Evolutionary conservation across 2,113 vertebrate species (phyloP).

Genomic region (Condylura cristata): DNA sequence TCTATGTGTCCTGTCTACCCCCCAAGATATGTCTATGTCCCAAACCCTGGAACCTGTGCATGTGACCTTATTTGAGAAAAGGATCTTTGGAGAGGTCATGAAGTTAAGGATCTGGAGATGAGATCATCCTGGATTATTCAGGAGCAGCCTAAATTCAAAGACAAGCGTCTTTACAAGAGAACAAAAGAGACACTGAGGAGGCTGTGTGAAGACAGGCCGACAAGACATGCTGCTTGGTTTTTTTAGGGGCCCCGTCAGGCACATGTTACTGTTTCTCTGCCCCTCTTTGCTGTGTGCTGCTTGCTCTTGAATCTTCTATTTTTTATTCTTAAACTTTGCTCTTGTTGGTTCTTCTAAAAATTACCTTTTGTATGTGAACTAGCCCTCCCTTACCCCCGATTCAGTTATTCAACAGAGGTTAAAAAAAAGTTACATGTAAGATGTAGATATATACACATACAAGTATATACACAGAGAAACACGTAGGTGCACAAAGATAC

Average conservation of each 20-base stretch:
- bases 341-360: not conserved
- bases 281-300: not conserved
- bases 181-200: not conserved
- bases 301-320: slow-evolving; percentile 7
- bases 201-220: not conserved
- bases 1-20: no score
- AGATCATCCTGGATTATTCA: not conserved
- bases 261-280: not conserved
- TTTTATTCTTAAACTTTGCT: not conserved
- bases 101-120: not conserved
- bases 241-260: not conserved
- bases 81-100: not conserved
- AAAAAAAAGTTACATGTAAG: no score
- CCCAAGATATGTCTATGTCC: not conserved
- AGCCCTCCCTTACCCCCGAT: no score
- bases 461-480: no score
- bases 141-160: not conserved
- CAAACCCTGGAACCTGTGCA: not conserved
- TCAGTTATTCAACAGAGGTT: no score
- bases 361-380: not conserved
- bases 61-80: not conserved
- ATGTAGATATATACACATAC: no score
- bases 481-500: no score
- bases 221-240: not conserved
- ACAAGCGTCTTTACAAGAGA: not conserved